A percentile compares a stretch with the other conserved stretches of the same genome.
Conservation (phyloP, 2,888 invertebrate species). For the Protophormia terraenovae region DNA sequence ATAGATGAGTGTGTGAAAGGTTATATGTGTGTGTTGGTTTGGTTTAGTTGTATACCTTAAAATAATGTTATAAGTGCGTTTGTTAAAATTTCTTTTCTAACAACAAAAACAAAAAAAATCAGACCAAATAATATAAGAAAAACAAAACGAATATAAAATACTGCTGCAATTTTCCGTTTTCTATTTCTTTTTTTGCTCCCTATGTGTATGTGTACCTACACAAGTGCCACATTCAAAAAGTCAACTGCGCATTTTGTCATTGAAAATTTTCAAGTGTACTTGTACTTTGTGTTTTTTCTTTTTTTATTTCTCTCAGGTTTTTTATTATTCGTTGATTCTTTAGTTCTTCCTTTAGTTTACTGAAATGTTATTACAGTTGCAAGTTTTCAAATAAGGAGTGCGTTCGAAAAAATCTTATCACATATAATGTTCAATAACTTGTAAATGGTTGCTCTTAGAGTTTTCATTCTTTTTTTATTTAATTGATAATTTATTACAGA, state of each 20-base stretch:
- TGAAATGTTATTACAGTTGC: conserved; percentile 22
- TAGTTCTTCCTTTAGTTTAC: conserved; percentile 2
- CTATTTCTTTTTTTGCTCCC: not conserved
- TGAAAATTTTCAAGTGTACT: conserved; percentile 69
- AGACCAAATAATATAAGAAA: not conserved
- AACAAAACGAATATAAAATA: conserved; percentile 6
- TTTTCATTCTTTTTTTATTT: too few species aligned
- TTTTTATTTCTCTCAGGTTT: not conserved
- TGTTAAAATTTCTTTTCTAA: conserved; percentile 51
- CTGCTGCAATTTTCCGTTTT: conserved; percentile 1
- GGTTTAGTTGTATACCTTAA: conserved; percentile 30
- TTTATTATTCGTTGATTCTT: not conserved
- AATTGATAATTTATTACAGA: too few species aligned
- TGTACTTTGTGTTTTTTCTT: conserved; percentile 29
- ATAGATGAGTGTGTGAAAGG: not conserved
- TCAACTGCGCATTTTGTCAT: conserved; percentile 68
- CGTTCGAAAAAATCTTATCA: too few species aligned
- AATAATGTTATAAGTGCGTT: conserved; percentile 64
- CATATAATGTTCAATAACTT: too few species aligned
- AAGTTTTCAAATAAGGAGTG: too few species aligned
- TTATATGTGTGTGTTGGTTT: not conserved
- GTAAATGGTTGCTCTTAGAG: too few species aligned
- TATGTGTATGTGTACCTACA: not conserved
- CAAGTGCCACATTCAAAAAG: conserved; percentile 56
- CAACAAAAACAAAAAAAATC: not conserved